phyloP scores from a whole-genome alignment of 2,797 vertebrate species.

The Peromyscus nudipes region DNA sequence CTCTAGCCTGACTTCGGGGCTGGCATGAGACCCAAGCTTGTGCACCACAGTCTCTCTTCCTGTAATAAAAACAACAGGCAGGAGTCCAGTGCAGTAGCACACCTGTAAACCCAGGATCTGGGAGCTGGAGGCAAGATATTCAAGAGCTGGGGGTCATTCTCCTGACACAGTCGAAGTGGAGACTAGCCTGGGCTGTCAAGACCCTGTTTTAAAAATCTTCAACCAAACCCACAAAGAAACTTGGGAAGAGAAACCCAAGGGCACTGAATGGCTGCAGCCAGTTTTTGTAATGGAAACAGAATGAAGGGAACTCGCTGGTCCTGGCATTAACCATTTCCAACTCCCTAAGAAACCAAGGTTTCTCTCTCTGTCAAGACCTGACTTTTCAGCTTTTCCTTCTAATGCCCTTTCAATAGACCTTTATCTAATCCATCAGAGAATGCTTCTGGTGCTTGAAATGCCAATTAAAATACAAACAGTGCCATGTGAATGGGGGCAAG shows the following conservation, averaged over 20 bases:
- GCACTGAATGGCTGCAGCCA: neutral
- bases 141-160: neutral
- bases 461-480: conserved; percentile 21
- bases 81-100: neutral
- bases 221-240: neutral
- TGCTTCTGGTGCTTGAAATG: conserved; percentile 13
- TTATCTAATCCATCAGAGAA: neutral
- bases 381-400: conserved; percentile 10
- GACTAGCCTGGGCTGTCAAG: neutral
- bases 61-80: neutral
- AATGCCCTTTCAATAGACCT: neutral
- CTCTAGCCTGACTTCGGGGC: neutral
- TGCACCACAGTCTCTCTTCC: conserved; percentile 60
- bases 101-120: neutral
- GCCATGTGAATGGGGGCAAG: neutral
- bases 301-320: neutral
- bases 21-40: neutral
- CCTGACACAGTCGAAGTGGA: neutral
- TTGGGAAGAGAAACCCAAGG: conserved; percentile 36
- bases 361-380: conserved; percentile 6
- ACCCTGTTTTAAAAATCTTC: neutral
- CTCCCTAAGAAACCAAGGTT: neutral
- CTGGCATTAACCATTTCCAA: neutral
- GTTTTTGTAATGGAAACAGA: conserved; percentile 55
- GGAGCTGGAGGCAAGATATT: no score